Conservation (phyloP, 53 echinoderm and acorn worm genomes). For the Astropecten irregularis region DNA sequence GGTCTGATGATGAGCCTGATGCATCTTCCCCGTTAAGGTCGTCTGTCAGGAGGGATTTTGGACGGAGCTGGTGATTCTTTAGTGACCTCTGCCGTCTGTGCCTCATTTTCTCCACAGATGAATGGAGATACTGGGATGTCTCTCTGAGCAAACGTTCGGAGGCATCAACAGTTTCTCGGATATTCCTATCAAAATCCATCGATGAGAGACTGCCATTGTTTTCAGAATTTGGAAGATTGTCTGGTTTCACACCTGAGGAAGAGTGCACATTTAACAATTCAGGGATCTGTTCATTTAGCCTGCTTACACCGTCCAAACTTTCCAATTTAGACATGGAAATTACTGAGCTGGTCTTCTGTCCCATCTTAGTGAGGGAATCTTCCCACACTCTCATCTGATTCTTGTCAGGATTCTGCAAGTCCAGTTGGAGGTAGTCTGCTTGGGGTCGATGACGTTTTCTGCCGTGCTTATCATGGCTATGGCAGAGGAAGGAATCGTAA, state of each 20-base stretch:
- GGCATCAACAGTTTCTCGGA: conserved; percentile 62
- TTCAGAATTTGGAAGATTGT: background rate
- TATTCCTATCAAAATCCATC: conserved; percentile 33
- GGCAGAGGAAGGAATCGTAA: conserved; percentile 69
- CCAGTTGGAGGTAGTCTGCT: conserved; percentile 56
- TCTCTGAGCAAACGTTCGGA: conserved; percentile 72
- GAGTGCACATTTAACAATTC: too few relatives aligned
- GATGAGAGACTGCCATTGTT: background rate
- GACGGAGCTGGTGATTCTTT: conserved; percentile 16
- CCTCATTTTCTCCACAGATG: conserved; percentile 67
- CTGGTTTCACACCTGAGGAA: background rate
- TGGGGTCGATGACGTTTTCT: conserved; percentile 62
- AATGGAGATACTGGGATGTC: conserved; percentile 68
- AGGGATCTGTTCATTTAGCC: background rate
- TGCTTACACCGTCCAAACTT: background rate
- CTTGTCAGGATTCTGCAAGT: conserved; percentile 57
- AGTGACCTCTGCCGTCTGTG: conserved; percentile 66
- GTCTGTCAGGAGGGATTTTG: background rate
- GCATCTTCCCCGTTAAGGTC: background rate
- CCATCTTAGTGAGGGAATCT: conserved; percentile 61
- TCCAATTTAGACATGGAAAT: background rate
- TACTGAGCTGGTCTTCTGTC: background rate
- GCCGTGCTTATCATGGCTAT: conserved; percentile 77
- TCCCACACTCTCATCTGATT: conserved; percentile 65
- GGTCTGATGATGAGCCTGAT: background rate